Base-by-base conservation (phyloP, 2,888 invertebrate genomes). In the Rhagium mordax region DNA sequence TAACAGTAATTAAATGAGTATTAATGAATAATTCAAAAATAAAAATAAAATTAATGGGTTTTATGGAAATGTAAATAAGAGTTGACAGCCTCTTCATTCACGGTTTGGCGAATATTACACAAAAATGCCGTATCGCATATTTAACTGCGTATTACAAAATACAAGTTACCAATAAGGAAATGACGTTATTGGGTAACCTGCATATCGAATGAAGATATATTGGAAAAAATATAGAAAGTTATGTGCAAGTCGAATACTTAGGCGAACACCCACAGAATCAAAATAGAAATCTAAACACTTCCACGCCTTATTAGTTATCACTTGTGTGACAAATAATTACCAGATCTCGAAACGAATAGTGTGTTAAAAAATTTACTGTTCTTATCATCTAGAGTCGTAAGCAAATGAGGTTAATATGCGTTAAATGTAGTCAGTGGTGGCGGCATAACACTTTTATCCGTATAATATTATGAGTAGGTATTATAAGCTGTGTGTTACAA, bases 251-350 rank as follows among this genome's bases (percentile, higher is more conserved):
- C 27, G 10, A 65, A 33, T 47, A 49, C 47, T 62, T 62, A 48
- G 41, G 18, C 20, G 62, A 29, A 64, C 65, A 65, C 65, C 65
- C 53, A 65, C 65, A 49, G 53, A 33, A 20, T 65, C 65, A 65
- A 65, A 65, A 64, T 51, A 67, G 67, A 47, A 73, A 69, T 20
- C 41, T 13, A 49, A 73, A 70, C 66, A 73, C 29, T 33, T 49
- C 64, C 60, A 70, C 73, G 55, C 65, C 73, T 73, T 73, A 73
- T 74, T 74, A 74, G 70, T 74, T 74, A 74, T 41, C 74, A 70
- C 64, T 15, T 41, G 60, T 20, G 20, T 60, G 74, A 48, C 66
- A 74, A 66, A 41, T 70, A 67, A 74, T 74, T 70, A 74, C 62
- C 70, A 62, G 33, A 33, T 8, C 51, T 55, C 16, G 21, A 33